Evolutionary conservation across 2,888 invertebrate genomes (phyloP).

Genomic region (Andricus curvator): DNA sequence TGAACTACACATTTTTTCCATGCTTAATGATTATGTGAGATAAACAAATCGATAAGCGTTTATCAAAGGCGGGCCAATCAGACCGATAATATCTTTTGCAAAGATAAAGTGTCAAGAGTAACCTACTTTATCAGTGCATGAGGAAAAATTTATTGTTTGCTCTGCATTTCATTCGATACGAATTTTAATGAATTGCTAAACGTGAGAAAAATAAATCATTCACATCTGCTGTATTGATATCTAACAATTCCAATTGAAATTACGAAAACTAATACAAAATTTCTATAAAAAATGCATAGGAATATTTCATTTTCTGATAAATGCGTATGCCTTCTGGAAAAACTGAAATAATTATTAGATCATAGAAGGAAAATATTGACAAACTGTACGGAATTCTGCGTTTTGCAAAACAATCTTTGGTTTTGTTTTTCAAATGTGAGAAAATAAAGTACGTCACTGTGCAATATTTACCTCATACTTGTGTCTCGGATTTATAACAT

Average conservation of each 20-base stretch:
- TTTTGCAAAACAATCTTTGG: too few species aligned
- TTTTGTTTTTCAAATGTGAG: not conserved
- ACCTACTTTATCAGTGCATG: not conserved
- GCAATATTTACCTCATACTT: not conserved
- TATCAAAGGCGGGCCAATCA: not conserved
- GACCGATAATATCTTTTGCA: not conserved
- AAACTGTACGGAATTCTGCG: not conserved
- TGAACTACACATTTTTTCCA: too few species aligned
- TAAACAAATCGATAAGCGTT: not conserved
- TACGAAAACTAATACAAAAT: not conserved
- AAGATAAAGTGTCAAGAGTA: constrained; percentile 7
- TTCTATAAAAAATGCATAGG: too few species aligned
- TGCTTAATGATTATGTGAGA: not conserved
- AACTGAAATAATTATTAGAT: not conserved
- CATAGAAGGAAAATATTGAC: not conserved
- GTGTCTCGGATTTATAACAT: not conserved
- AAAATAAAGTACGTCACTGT: not conserved
- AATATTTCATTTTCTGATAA: not conserved
- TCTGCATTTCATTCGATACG: constrained; percentile 1
- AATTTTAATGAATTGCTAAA: not conserved
- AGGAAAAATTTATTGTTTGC: not conserved
- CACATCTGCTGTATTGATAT: not conserved
- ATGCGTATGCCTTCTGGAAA: not conserved
- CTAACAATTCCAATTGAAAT: not conserved
- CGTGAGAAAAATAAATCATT: not conserved